Percentiles rank a stretch among this genome's conserved stretches.
These are phyloP conservation scores for Thunnus thynnus DNA, from an alignment of 2,113 vertebrate species.

Conservation along the genomic window DNA sequence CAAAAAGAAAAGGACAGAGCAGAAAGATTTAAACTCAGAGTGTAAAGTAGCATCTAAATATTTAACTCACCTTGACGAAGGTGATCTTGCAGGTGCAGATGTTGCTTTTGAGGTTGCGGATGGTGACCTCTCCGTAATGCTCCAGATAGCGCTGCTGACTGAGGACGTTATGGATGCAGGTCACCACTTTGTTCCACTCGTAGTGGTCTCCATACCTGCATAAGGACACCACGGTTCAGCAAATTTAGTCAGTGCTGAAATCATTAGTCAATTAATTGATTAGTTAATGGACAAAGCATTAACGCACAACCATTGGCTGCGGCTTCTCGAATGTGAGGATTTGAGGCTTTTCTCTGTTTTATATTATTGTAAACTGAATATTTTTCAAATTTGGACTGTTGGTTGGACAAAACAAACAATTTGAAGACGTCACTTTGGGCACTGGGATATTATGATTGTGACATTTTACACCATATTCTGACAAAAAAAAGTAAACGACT, in stretches of 20 bases:
- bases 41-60: too few relatives aligned
- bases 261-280: too few relatives aligned
- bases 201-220: constrained; percentile 92
- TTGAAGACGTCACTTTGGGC: not conserved
- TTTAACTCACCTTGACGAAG: constrained; percentile 89
- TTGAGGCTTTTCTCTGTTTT: not conserved
- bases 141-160: constrained; percentile 94
- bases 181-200: constrained; percentile 96
- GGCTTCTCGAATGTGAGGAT: not conserved
- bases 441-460: too few relatives aligned
- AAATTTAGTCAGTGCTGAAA: not conserved
- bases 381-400: not conserved
- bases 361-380: too few relatives aligned
- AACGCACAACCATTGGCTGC: too few relatives aligned
- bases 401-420: not conserved
- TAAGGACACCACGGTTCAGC: not conserved
- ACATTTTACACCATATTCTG: too few relatives aligned
- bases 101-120: constrained; percentile 88
- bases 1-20: not conserved
- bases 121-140: constrained; percentile 93
- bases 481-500: too few relatives aligned
- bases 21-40: not conserved
- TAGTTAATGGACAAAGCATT: too few relatives aligned
- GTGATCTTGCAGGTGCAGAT: constrained; percentile 93
- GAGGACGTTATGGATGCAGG: constrained; percentile 94